These are phyloP conservation scores for Mantis religiosa DNA, from an alignment of 2,888 invertebrate species.

Conservation along the genomic window DNA sequence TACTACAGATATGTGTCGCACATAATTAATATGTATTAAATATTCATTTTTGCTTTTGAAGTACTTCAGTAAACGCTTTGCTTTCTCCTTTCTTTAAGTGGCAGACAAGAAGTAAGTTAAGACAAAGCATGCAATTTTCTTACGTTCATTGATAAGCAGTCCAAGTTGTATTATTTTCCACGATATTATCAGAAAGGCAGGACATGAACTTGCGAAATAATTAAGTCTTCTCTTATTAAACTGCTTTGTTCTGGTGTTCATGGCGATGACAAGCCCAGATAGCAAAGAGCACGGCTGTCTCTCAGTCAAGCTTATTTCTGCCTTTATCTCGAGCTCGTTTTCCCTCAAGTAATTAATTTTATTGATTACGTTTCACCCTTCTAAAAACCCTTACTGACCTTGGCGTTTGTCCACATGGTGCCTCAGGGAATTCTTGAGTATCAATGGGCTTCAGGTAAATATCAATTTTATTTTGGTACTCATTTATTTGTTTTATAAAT, in stretches of 20 bases:
- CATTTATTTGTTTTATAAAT: too few relatives aligned
- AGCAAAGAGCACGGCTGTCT: background rate
- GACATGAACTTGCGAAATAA: background rate
- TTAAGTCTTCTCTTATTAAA: background rate
- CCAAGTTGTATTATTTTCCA: background rate
- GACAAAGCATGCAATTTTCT: background rate
- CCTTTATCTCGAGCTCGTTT: background rate
- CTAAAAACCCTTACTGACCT: background rate
- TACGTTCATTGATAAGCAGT: background rate
- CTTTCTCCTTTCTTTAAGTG: too few relatives aligned
- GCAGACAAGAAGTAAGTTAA: too few relatives aligned
- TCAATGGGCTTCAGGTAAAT: too few relatives aligned
- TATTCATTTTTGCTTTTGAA: too few relatives aligned
- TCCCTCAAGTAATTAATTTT: background rate
- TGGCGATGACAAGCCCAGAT: background rate
- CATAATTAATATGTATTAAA: too few relatives aligned
- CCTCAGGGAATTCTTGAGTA: background rate
- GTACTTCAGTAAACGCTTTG: too few relatives aligned
- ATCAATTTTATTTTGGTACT: too few relatives aligned
- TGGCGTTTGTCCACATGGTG: background rate
- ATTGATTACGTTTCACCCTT: background rate
- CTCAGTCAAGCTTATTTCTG: background rate
- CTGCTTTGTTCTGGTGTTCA: background rate
- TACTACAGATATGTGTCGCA: too few relatives aligned
- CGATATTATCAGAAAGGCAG: background rate